These are phyloP conservation scores for Plutella xylostella DNA, from an alignment of 2,888 invertebrate species.

Conservation along the genomic window DNA sequence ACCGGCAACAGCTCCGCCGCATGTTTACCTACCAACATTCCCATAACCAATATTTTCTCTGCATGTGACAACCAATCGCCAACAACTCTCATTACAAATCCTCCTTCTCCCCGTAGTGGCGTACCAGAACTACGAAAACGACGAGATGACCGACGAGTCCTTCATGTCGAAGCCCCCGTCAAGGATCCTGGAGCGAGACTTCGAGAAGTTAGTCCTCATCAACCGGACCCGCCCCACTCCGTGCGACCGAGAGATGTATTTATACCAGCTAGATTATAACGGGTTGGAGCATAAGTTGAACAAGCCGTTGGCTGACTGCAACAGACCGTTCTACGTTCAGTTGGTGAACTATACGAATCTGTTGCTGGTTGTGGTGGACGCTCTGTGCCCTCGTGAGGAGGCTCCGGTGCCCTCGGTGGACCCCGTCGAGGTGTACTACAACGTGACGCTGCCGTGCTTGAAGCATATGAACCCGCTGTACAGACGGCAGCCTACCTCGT, in stretches of 20 bases:
- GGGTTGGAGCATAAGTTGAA: slow-evolving; percentile 62
- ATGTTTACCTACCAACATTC: not conserved
- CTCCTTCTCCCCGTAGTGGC: slow-evolving; percentile 29
- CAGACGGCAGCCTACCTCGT: slow-evolving; percentile 77
- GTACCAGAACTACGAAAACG: slow-evolving; percentile 59
- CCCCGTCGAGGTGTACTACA: slow-evolving; percentile 62
- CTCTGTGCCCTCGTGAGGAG: slow-evolving; percentile 67
- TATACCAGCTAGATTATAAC: slow-evolving; percentile 65
- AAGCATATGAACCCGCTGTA: slow-evolving; percentile 70
- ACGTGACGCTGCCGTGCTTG: slow-evolving; percentile 72
- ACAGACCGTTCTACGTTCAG: slow-evolving; percentile 77
- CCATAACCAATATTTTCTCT: not conserved
- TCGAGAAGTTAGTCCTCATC: slow-evolving; percentile 75
- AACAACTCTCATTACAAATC: not conserved
- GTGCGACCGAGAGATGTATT: slow-evolving; percentile 81
- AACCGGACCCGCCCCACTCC: slow-evolving; percentile 85
- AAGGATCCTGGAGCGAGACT: slow-evolving; percentile 63
- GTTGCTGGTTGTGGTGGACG: slow-evolving; percentile 81
- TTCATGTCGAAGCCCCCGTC: slow-evolving; percentile 51
- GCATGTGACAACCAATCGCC: not conserved
- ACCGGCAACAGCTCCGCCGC: not conserved
- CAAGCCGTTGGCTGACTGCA: slow-evolving; percentile 48
- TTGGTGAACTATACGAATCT: slow-evolving; percentile 83
- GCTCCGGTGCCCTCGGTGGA: slow-evolving; percentile 50
- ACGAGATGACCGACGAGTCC: slow-evolving; percentile 53